Evolutionary conservation across 2,888 invertebrate genomes (phyloP).

Genomic region (Stegophylla sp.): DNA sequence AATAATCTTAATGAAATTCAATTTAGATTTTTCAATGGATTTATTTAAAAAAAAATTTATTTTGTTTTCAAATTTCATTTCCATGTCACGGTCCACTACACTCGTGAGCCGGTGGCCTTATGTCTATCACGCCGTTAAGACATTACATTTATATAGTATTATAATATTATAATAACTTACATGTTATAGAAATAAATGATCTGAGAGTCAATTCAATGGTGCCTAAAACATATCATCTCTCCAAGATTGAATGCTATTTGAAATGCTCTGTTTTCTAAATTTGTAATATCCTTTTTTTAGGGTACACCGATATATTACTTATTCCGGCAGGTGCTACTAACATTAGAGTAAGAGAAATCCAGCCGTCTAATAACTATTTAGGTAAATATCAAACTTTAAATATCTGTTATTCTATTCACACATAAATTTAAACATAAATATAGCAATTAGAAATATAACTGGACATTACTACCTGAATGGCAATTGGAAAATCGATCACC

Average conservation of each 20-base stretch:
- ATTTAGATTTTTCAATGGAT: too few relatives aligned
- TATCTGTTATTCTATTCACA: background rate
- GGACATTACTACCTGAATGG: slow-evolving; percentile 92
- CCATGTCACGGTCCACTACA: too few relatives aligned
- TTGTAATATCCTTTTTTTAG: slow-evolving; percentile 64
- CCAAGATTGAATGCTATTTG: background rate
- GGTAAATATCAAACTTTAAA: slow-evolving; percentile 68
- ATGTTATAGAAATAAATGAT: background rate
- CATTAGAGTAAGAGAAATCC: slow-evolving; percentile 79
- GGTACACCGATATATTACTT: slow-evolving; percentile 89
- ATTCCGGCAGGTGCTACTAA: slow-evolving; percentile 94
- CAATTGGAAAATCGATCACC: slow-evolving; percentile 91
- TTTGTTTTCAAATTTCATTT: too few relatives aligned
- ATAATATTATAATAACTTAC: background rate
- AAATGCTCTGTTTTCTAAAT: background rate
- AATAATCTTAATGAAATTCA: too few relatives aligned
- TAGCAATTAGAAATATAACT: slow-evolving; percentile 82
- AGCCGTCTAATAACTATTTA: slow-evolving; percentile 87
- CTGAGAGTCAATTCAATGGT: background rate
- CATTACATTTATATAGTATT: too few relatives aligned
- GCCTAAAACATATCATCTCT: background rate
- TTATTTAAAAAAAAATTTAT: too few relatives aligned
- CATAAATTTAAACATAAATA: too few relatives aligned
- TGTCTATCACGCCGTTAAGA: too few relatives aligned
- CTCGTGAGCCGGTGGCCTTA: too few relatives aligned